phyloP scores from a whole-genome alignment of 2,797 vertebrate species.

The Eremophila alpestris region DNA sequence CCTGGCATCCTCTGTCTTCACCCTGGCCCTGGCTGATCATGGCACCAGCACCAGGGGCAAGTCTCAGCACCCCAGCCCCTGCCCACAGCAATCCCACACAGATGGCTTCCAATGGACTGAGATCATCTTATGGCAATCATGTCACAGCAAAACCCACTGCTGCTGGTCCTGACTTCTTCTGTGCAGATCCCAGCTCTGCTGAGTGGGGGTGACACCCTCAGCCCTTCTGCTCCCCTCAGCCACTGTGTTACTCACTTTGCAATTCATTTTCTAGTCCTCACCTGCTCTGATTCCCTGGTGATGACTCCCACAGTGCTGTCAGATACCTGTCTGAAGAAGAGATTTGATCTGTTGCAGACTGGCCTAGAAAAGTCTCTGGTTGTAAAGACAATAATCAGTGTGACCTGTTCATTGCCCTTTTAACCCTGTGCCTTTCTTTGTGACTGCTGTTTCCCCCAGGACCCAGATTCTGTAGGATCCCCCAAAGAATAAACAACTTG shows the following conservation, averaged over 20 bases:
- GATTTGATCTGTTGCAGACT: neutral
- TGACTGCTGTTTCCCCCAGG: neutral
- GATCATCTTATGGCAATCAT: neutral
- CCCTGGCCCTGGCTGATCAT: accelerated
- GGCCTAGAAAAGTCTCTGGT: neutral
- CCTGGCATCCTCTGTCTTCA: neutral
- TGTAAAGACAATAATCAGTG: neutral
- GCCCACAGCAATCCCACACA: neutral
- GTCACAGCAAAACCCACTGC: neutral
- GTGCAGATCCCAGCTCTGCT: accelerated
- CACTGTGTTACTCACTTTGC: accelerated
- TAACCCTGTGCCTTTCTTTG: neutral
- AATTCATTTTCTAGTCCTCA: neutral
- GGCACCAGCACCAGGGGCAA: neutral
- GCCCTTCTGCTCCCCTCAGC: neutral
- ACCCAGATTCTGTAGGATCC: neutral
- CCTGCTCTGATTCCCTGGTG: neutral
- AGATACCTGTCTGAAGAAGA: neutral
- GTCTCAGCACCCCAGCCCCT: accelerated
- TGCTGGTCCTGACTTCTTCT: neutral
- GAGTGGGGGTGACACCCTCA: neutral
- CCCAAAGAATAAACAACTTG: neutral
- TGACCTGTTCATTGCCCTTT: neutral
- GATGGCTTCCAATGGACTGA: neutral
- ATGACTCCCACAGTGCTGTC: accelerated